Percentiles rank a stretch among this genome's conserved stretches.
Evolutionary conservation across 2,113 vertebrate species (phyloP).

Genomic region (Phalacrocorax brasilianus): DNA sequence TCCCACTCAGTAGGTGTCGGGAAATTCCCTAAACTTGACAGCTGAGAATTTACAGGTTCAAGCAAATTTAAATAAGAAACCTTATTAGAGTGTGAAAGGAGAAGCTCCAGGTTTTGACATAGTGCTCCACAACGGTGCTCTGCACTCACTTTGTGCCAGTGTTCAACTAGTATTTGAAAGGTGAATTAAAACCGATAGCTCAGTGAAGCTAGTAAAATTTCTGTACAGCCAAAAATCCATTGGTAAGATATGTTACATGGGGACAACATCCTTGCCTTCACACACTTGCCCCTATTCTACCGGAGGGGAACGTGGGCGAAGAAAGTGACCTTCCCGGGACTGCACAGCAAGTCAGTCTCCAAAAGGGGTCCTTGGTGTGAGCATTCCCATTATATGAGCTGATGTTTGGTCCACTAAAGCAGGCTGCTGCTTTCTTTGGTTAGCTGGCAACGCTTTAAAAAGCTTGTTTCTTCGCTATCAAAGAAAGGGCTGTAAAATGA

Average conservation of each 20-base stretch:
- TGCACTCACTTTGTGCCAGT: background rate
- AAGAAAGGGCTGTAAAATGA: background rate
- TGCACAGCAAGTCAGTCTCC: fast-evolving
- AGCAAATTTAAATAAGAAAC: background rate
- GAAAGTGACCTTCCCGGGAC: fast-evolving
- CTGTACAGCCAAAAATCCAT: background rate
- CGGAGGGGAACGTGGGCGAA: background rate
- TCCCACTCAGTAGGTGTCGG: background rate
- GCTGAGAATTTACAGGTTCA: background rate
- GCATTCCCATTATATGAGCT: background rate
- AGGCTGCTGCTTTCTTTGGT: background rate
- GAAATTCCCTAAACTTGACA: background rate
- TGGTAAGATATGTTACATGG: fast-evolving
- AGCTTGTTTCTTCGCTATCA: background rate
- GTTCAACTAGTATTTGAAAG: background rate
- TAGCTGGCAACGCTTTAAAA: background rate
- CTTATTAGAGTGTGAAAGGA: background rate
- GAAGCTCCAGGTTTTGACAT: background rate
- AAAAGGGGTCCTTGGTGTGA: background rate
- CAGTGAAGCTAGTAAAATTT: background rate
- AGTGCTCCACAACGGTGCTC: fast-evolving
- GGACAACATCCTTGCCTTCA: background rate
- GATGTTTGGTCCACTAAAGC: background rate
- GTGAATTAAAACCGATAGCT: background rate
- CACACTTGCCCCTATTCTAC: background rate